A percentile compares a stretch with the other conserved stretches of the same genome.
These are phyloP conservation scores for Camponotus fellah DNA, from an alignment of 2,888 invertebrate genomes.

Conservation along the genomic window DNA sequence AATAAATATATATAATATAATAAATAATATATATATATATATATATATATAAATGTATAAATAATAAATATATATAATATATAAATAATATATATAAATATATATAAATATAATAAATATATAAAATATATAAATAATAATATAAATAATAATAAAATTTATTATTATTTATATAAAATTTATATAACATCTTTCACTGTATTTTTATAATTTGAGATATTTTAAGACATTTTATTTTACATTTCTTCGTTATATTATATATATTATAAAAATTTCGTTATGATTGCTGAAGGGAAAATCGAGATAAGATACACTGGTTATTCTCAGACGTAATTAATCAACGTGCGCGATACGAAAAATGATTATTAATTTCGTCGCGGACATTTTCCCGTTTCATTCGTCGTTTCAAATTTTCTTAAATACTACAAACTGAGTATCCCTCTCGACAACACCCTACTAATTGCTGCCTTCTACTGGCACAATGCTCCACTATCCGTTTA, in stretches of 20 bases:
- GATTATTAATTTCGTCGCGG: constrained; percentile 13
- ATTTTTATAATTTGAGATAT: not conserved
- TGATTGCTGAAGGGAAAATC: not conserved
- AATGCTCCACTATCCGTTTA: constrained; percentile 62
- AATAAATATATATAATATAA: no score
- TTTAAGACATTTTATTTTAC: no score
- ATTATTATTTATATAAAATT: not conserved
- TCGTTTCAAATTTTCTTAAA: constrained; percentile 34
- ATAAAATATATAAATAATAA: no score
- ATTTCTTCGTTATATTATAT: not conserved
- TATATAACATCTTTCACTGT: not conserved
- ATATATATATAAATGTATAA: no score
- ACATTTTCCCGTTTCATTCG: not conserved
- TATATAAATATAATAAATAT: no score
- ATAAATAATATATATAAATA: no score
- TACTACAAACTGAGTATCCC: constrained; percentile 47
- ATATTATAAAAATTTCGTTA: not conserved
- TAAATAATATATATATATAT: no score
- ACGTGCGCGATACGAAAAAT: constrained; percentile 6
- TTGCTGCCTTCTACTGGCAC: constrained; percentile 51
- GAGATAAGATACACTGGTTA: not conserved
- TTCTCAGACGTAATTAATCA: constrained; percentile 19
- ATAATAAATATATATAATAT: no score
- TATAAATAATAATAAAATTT: no score
- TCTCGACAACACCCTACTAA: constrained; percentile 43